Conservation (phyloP, 2,113 vertebrate species). For the Urocolius indicus region DNA sequence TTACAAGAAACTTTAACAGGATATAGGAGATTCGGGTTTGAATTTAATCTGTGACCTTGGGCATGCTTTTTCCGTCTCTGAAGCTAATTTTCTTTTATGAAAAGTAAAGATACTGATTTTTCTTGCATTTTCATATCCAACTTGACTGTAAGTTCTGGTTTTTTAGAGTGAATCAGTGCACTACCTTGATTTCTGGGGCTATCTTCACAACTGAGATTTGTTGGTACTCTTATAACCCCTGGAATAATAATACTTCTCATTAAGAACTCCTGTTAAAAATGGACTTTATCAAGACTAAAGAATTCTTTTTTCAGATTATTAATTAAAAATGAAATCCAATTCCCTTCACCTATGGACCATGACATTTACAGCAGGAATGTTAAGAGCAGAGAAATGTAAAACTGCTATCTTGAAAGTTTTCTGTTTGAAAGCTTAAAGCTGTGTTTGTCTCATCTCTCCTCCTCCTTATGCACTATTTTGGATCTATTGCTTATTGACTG, state of each 20-base stretch:
- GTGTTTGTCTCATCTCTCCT: not conserved
- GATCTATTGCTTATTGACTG: constrained; percentile 49
- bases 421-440: not conserved
- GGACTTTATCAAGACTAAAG: not conserved
- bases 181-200: not conserved
- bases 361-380: not conserved
- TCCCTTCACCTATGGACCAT: not conserved
- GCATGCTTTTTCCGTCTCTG: not conserved
- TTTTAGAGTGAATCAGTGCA: not conserved
- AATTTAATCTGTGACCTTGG: not conserved
- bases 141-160: not conserved
- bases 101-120: not conserved
- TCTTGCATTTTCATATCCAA: not conserved
- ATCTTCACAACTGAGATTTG: not conserved
- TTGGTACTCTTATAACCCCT: not conserved
- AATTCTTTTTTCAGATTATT: constrained; percentile 21
- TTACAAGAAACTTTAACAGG: not conserved
- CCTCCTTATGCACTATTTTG: not conserved
- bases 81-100: not conserved
- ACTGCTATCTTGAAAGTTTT: constrained; percentile 4
- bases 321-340: constrained; percentile 5
- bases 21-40: not conserved
- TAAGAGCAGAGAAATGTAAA: constrained; percentile 29
- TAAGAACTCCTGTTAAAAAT: constrained; percentile 1
- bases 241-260: not conserved